Evolutionary conservation across 2,797 vertebrate species (phyloP).

Genomic region (Emys orbicularis): DNA sequence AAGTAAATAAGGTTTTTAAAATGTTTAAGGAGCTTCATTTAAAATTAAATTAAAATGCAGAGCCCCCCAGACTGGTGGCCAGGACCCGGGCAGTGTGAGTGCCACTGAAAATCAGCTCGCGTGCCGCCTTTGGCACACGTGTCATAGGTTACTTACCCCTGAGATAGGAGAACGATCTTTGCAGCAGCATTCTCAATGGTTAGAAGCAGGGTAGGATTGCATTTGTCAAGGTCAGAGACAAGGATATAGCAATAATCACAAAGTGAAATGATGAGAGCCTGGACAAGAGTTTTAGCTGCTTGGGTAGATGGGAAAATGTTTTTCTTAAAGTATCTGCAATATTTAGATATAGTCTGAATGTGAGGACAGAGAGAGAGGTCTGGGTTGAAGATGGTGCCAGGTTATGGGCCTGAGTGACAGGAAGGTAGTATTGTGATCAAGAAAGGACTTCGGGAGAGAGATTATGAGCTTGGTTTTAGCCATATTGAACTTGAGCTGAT

Average conservation of each 20-base stretch:
- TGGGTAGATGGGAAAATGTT: neutral
- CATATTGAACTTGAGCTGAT: neutral
- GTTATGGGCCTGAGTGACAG: neutral
- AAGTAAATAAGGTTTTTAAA: too few relatives aligned
- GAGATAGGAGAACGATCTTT: neutral
- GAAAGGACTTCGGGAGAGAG: neutral
- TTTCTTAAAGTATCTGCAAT: neutral
- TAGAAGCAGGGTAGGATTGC: neutral
- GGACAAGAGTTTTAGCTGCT: neutral
- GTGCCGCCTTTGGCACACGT: too few relatives aligned
- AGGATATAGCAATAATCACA: neutral
- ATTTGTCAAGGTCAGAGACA: neutral
- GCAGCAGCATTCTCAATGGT: neutral
- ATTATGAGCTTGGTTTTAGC: neutral
- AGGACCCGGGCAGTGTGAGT: too few relatives aligned
- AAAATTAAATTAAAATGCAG: too few relatives aligned
- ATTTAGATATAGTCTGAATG: neutral
- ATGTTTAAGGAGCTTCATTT: too few relatives aligned
- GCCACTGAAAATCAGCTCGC: too few relatives aligned
- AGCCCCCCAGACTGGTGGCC: too few relatives aligned
- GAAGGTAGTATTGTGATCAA: neutral
- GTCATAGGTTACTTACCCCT: too few relatives aligned
- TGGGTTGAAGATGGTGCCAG: neutral
- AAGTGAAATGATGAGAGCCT: neutral
- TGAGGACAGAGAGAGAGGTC: neutral